Percentiles rank a stretch among this genome's conserved stretches.
Evolutionary conservation across 2,888 invertebrate species (phyloP).

Genomic region (Erebia ligea): DNA sequence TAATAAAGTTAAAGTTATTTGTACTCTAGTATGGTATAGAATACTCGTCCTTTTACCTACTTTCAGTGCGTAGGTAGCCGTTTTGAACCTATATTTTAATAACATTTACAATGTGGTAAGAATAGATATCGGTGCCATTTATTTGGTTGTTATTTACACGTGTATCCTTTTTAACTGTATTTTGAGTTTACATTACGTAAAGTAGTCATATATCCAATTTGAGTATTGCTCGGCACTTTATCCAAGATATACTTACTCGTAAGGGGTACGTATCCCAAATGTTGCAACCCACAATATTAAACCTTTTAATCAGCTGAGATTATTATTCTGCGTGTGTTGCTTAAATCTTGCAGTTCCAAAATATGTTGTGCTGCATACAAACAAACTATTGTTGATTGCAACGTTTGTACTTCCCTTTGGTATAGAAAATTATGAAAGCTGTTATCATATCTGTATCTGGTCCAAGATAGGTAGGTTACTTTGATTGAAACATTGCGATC

Average conservation of each 20-base stretch:
- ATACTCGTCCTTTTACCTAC: constrained; percentile 32
- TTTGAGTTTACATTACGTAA: constrained; percentile 39
- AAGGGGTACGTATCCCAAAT: neutral
- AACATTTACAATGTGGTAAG: constrained; percentile 62
- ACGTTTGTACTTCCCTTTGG: neutral
- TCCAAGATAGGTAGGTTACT: neutral
- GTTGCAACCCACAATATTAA: neutral
- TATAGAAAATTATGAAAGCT: neutral
- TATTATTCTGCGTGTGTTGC: neutral
- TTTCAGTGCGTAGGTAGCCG: constrained; percentile 38
- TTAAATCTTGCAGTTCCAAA: neutral
- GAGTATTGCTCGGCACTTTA: constrained; percentile 45
- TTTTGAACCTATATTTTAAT: constrained; percentile 42
- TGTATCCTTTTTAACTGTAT: constrained; percentile 59
- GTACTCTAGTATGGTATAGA: constrained; percentile 33
- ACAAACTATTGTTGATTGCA: constrained; percentile 9
- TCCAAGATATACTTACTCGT: neutral
- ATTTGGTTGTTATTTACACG: constrained; percentile 76
- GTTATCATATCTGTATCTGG: neutral
- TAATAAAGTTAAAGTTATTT: constrained; percentile 36
- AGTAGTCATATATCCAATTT: constrained; percentile 41
- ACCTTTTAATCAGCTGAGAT: neutral
- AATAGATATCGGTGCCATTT: constrained; percentile 76
- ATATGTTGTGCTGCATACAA: neutral
- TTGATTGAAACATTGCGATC: neutral